Evolutionary conservation across 2,113 vertebrate genomes (phyloP).

Genomic region (Corydoras maculifer): DNA sequence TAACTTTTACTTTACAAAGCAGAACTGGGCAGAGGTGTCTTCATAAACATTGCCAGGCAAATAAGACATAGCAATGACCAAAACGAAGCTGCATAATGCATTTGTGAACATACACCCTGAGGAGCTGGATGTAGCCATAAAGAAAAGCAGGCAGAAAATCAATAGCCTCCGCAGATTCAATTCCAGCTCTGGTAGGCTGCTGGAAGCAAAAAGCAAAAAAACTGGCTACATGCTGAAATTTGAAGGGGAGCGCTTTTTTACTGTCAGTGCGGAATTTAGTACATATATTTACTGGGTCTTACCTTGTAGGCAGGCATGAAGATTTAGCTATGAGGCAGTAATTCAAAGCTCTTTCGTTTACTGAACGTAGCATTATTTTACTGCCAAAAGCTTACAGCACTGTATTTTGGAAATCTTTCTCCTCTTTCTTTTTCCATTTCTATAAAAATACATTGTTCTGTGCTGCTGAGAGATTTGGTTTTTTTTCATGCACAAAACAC

Average conservation of each 20-base stretch:
- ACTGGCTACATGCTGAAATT: conserved; percentile 13
- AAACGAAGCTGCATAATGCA: conserved; percentile 15
- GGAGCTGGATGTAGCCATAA: conserved; percentile 26
- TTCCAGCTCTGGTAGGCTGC: conserved; percentile 8
- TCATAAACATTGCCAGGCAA: conserved; percentile 4
- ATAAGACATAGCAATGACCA: conserved; percentile 14
- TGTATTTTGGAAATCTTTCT: conserved; percentile 38
- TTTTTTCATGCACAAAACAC: too few species aligned
- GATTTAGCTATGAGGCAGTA: conserved; percentile 49
- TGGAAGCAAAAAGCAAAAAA: neutral
- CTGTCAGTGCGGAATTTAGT: conserved; percentile 46
- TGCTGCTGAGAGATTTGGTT: too few species aligned
- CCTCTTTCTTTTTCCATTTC: too few species aligned
- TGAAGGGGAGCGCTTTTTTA: conserved; percentile 31
- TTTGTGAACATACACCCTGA: conserved; percentile 18
- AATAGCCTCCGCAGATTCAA: conserved; percentile 41
- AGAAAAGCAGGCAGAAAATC: conserved; percentile 52
- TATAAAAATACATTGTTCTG: too few species aligned
- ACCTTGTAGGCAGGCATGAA: conserved; percentile 54
- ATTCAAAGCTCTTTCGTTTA: conserved; percentile 46
- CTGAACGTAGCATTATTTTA: conserved; percentile 27
- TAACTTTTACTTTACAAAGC: neutral
- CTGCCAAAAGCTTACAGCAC: conserved; percentile 12
- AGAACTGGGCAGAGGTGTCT: neutral
- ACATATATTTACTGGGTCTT: conserved; percentile 50